Base-by-base conservation (phyloP, 92 coral and sea anemone species). In the Palythoa caribaeorum region DNA sequence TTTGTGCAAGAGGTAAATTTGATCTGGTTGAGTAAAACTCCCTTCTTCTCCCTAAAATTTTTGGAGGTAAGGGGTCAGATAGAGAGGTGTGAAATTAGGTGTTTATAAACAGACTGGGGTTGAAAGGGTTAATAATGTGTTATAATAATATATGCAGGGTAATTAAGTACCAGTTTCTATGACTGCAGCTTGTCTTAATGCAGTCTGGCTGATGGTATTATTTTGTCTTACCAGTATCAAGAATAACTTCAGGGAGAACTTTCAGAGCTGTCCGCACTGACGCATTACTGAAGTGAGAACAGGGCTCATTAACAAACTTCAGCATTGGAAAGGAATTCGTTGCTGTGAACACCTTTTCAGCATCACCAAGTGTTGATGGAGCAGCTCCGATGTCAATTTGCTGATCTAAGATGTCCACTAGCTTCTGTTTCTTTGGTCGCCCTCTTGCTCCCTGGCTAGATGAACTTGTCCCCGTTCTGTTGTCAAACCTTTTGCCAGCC, bases 181-280 rank as follows among this genome's bases (percentile, higher is more conserved):
- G 28, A 28, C 28, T 28, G 77, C 47, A 73, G 77, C 77, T 73
- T 73, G 6, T 73, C 77, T 73, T 73, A 37, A 73, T 73, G 47
- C 53, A 73, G 77, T 73, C 77, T 73, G 77, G 77, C 77, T 73
- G 77, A 50, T 16, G 78, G 52, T 44, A 50, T 44, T 20, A 1
- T 17, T 78, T 78, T 78, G 70, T n/a, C 83, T 78, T 78, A 78
- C 83, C 83, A 55, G 83, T 55, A 11, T 59, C 84, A 79, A 59
- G 71, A 59, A 79, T 79, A 8, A 59, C 84, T 79, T 79, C 84
- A 79, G 84, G 84, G 73, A 79, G 84, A 0, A 79, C 72, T 79
- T 60, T 60, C 84, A 79, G 71, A 63, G 84, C 84, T 37, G 73
- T 54, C 3, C 84, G 17, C 40, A 79, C 84, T 57, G 71, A 79